A percentile compares a stretch with the other conserved stretches of the same genome.
phyloP scores from a whole-genome alignment of 2,113 vertebrate genomes.

The Helogale parvula region DNA sequence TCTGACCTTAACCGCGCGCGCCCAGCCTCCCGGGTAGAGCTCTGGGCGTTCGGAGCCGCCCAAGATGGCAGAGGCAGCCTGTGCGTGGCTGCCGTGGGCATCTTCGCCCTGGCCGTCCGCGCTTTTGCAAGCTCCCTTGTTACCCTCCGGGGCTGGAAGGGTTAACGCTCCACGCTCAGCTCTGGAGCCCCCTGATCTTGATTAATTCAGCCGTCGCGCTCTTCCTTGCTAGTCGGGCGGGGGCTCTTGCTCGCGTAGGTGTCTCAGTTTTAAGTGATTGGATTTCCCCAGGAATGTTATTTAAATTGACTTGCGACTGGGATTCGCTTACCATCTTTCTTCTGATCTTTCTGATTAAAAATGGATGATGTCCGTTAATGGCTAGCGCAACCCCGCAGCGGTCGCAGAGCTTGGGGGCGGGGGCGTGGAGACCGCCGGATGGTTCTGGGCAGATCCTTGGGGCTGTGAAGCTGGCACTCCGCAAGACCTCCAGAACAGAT shows the following conservation, averaged over 20 bases:
- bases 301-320: conserved; percentile 79
- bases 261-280: conserved; percentile 74
- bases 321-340: conserved; percentile 69
- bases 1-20: neutral
- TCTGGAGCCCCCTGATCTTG: conserved; percentile 27
- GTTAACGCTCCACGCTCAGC: conserved; percentile 54
- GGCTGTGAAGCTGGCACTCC: neutral
- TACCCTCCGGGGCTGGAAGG: neutral
- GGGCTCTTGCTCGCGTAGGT: conserved; percentile 12
- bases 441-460: conserved; percentile 37
- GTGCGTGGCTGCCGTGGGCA: conserved; percentile 14
- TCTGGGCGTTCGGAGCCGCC: neutral
- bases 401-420: neutral
- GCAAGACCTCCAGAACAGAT: neutral
- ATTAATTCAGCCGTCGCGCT: conserved; percentile 61
- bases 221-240: conserved; percentile 19
- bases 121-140: neutral
- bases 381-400: neutral
- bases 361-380: conserved; percentile 84
- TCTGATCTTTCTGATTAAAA: conserved; percentile 81
- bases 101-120: neutral
- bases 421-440: conserved; percentile 56
- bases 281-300: conserved; percentile 76
- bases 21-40: neutral
- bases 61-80: neutral